phyloP scores from a whole-genome alignment of 2,888 invertebrate species.

The Ornithoptera priamus region DNA sequence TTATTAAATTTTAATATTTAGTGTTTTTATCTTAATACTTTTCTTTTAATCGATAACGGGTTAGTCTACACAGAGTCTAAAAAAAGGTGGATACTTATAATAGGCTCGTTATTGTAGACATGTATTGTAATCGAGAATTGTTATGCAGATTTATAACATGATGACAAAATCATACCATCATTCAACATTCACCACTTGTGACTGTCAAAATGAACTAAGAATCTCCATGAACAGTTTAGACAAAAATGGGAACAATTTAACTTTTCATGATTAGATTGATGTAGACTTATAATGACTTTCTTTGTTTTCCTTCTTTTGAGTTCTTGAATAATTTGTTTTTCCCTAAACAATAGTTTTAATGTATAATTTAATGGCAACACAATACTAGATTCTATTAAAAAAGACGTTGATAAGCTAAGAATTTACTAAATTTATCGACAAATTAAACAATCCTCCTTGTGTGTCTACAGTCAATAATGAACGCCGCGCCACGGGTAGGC shows the following conservation, averaged over 20 bases:
- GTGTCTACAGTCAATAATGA: neutral
- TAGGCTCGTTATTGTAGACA: neutral
- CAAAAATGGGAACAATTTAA: too few relatives aligned
- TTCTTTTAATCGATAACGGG: too few relatives aligned
- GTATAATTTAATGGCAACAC: too few relatives aligned
- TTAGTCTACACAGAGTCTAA: too few relatives aligned
- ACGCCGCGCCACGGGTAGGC: neutral
- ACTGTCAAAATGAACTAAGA: neutral
- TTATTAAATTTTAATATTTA: neutral
- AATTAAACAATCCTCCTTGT: neutral
- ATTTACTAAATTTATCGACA: neutral
- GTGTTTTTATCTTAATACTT: too few relatives aligned
- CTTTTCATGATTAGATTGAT: too few relatives aligned
- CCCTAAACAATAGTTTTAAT: too few relatives aligned
- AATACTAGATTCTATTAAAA: neutral
- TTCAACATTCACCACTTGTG: neutral
- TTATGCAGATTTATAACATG: neutral
- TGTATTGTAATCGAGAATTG: neutral
- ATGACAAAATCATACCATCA: neutral
- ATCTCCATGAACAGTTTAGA: neutral
- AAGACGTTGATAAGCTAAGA: neutral
- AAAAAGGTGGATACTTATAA: neutral
- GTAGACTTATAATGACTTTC: too few relatives aligned
- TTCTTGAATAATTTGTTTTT: too few relatives aligned
- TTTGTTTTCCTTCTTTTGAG: too few relatives aligned